phyloP scores from a whole-genome alignment of 2,113 vertebrate species.

The Alligator sinensis region DNA sequence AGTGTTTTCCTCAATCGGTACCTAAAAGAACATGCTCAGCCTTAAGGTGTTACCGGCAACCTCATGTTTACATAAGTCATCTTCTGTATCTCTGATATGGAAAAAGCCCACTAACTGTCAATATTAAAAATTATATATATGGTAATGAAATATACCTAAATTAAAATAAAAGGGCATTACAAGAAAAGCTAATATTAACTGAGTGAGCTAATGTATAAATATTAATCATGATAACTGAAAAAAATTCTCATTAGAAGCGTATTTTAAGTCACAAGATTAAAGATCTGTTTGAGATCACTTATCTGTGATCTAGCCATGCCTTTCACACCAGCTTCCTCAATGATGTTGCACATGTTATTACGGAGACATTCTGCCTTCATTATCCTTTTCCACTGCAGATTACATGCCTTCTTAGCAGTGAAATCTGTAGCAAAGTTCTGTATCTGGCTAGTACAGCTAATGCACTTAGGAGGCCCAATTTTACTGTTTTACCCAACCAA shows the following conservation, averaged over 20 bases:
- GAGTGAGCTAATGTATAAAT: neutral
- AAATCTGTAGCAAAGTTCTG: too few species aligned
- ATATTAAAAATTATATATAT: neutral
- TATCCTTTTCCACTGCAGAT: neutral
- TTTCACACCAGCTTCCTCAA: neutral
- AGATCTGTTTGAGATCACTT: neutral
- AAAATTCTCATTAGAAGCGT: neutral
- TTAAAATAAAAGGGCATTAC: neutral
- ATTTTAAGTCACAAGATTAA: neutral
- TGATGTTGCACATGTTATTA: neutral
- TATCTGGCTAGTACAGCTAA: too few species aligned
- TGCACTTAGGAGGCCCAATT: neutral
- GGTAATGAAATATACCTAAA: neutral
- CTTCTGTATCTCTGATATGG: neutral
- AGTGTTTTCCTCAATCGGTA: neutral
- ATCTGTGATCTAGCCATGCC: neutral
- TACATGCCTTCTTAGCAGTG: too few species aligned
- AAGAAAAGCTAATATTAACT: neutral
- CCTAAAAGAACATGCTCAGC: neutral
- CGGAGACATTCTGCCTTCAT: neutral
- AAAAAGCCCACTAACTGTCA: neutral
- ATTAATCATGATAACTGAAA: neutral
- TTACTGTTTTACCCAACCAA: neutral
- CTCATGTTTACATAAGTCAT: neutral
- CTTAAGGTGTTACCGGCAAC: neutral